phyloP scores from a whole-genome alignment of 2,113 vertebrate genomes.

The Acanthisitta chloris region DNA sequence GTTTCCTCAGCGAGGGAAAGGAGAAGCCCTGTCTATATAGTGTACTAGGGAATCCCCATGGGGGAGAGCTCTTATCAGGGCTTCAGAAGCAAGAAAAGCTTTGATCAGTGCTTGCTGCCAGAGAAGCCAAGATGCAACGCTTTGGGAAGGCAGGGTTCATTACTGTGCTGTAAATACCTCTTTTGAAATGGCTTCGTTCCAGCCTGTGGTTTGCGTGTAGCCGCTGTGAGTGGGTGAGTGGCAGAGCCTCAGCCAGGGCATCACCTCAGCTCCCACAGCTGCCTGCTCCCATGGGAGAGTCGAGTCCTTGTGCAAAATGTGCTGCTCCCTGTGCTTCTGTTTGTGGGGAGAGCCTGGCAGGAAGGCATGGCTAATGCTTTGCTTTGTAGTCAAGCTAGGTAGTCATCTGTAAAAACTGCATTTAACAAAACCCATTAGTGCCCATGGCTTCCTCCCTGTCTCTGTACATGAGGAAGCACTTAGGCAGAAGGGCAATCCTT shows the following conservation, averaged over 20 bases:
- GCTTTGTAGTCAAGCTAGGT: fast-evolving
- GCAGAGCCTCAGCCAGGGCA: background rate
- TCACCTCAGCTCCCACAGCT: fast-evolving
- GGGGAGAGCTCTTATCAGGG: background rate
- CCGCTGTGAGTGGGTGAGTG: fast-evolving
- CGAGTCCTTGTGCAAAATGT: fast-evolving
- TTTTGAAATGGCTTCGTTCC: background rate
- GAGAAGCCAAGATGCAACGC: background rate
- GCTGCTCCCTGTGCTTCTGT: background rate
- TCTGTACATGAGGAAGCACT: background rate
- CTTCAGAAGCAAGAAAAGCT: background rate
- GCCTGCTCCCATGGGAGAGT: fast-evolving
- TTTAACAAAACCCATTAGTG: background rate
- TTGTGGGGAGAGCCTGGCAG: fast-evolving
- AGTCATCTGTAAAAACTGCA: background rate
- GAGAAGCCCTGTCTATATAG: background rate
- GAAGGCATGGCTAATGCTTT: background rate
- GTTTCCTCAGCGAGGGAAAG: background rate
- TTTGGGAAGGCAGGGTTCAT: background rate
- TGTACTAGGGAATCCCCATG: background rate
- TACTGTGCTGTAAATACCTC: background rate
- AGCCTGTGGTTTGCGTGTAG: fast-evolving
- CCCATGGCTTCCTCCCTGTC: background rate
- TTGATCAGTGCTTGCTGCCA: background rate
- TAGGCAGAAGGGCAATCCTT: background rate